A percentile compares a stretch with the other conserved stretches of the same genome.
phyloP scores from a whole-genome alignment of 2,113 vertebrate species.

The Ranitomeya variabilis region DNA sequence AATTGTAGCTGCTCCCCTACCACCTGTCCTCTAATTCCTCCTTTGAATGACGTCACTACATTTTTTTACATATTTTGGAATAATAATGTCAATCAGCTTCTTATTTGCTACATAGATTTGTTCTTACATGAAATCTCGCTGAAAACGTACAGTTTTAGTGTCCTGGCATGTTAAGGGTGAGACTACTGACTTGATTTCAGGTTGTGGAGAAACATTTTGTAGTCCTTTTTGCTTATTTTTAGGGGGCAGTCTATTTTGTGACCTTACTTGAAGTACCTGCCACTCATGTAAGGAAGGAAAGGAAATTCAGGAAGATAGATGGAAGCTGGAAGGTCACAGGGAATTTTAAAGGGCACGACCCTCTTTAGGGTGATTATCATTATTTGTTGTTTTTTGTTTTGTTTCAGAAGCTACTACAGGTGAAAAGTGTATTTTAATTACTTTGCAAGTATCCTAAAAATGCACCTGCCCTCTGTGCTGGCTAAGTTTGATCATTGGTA shows the following conservation, averaged over 20 bases:
- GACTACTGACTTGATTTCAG: not conserved
- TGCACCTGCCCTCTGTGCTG: too few species aligned
- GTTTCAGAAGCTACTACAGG: not conserved
- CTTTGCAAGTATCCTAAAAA: not conserved
- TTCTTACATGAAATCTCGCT: not conserved
- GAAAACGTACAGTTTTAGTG: not conserved
- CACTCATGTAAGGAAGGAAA: not conserved
- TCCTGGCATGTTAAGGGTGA: not conserved
- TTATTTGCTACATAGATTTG: not conserved
- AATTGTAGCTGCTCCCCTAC: not conserved
- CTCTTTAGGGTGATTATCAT: not conserved
- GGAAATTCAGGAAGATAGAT: not conserved
- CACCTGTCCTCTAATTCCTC: not conserved
- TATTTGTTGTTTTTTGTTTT: not conserved
- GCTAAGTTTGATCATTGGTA: not conserved
- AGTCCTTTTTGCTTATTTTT: not conserved
- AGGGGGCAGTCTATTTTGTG: not conserved
- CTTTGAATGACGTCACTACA: not conserved
- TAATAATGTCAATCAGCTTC: not conserved
- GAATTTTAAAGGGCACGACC: not conserved
- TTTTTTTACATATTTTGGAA: not conserved
- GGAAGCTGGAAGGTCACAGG: not conserved
- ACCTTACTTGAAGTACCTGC: not conserved
- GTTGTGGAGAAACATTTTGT: not conserved
- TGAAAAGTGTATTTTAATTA: not conserved